These are phyloP conservation scores for Plectropomus leopardus DNA, from an alignment of 2,113 vertebrate species.

Conservation along the genomic window DNA sequence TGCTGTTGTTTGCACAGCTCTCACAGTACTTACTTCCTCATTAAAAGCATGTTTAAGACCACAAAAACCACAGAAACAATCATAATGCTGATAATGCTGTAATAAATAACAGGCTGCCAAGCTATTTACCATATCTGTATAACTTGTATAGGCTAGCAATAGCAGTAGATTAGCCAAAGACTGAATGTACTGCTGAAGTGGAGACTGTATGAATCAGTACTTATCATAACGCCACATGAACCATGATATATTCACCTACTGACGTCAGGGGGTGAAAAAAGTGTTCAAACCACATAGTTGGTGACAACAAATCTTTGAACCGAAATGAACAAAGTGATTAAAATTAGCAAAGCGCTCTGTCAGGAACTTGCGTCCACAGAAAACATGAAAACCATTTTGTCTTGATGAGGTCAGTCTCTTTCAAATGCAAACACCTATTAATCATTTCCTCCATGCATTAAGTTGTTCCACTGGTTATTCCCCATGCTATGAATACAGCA, in stretches of 20 bases:
- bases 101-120: neutral
- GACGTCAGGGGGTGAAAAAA: neutral
- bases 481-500: conserved; percentile 7
- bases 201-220: neutral
- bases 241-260: neutral
- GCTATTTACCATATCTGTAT: neutral
- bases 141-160: neutral
- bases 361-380: conserved; percentile 4
- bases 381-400: conserved; percentile 3
- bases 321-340: neutral
- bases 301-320: neutral
- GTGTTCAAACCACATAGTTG: neutral
- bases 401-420: neutral
- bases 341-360: neutral
- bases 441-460: conserved; percentile 23
- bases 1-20: neutral
- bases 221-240: neutral
- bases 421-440: neutral
- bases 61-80: neutral
- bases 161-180: too few relatives aligned
- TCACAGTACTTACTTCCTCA: neutral
- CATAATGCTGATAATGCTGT: neutral
- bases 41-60: neutral
- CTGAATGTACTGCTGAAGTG: neutral
- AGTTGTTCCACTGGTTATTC: neutral